phyloP scores from a whole-genome alignment of 2,113 vertebrate genomes.

The Catharus fuscescens region DNA sequence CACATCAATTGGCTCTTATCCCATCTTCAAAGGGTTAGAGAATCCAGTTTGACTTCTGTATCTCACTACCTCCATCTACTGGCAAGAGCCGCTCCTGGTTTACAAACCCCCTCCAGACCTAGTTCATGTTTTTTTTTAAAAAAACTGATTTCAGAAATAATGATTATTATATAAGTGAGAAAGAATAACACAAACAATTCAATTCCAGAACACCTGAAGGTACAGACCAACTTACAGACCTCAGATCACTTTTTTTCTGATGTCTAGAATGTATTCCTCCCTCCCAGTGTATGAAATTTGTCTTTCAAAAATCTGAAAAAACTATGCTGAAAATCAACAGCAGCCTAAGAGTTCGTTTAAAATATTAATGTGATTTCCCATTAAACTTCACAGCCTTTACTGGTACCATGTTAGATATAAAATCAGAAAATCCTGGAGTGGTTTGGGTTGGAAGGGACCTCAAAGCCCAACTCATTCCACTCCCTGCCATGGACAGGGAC shows the following conservation, averaged over 20 bases:
- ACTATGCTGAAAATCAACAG: background rate
- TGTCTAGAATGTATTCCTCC: background rate
- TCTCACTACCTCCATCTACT: conserved; percentile 74
- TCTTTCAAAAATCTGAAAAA: background rate
- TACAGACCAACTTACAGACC: background rate
- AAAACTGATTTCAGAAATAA: background rate
- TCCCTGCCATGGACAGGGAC: background rate
- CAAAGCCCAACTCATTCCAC: background rate
- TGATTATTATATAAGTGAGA: background rate
- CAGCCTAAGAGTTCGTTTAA: background rate
- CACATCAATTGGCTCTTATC: background rate
- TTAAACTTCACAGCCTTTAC: background rate
- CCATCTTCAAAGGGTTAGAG: background rate
- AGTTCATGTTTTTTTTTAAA: fast-evolving
- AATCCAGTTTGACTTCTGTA: background rate
- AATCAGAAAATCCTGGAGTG: background rate
- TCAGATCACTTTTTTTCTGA: background rate
- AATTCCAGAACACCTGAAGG: background rate
- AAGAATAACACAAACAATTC: background rate
- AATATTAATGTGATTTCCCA: background rate
- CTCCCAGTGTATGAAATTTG: fast-evolving
- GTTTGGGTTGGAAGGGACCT: background rate
- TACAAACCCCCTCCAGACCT: background rate
- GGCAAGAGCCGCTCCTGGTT: background rate
- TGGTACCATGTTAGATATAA: background rate